These are phyloP conservation scores for Aspidiotus destructor DNA, from an alignment of 2,888 invertebrate genomes.

Conservation along the genomic window DNA sequence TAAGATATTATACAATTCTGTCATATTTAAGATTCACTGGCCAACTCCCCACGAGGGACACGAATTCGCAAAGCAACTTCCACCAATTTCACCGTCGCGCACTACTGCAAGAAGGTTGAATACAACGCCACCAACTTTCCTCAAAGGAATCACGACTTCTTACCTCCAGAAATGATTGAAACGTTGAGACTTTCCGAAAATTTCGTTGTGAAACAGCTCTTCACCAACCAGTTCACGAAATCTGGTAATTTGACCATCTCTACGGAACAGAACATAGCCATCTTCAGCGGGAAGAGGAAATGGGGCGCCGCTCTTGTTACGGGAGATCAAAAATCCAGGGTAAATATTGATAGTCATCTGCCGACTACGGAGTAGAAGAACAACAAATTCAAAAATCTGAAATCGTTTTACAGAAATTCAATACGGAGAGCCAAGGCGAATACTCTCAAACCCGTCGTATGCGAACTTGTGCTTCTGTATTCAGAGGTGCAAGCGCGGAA, in stretches of 20 bases:
- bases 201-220: constrained; percentile 62
- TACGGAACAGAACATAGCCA: constrained; percentile 41
- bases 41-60: constrained; percentile 37
- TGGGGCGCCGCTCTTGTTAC: constrained; percentile 47
- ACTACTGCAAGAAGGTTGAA: constrained; percentile 79
- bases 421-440: constrained; percentile 61
- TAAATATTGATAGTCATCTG: constrained; percentile 40
- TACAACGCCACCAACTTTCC: constrained; percentile 77
- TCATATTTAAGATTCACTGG: constrained; percentile 45
- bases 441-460: constrained; percentile 79
- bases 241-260: constrained; percentile 69
- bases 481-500: constrained; percentile 73
- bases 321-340: constrained; percentile 46
- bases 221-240: constrained; percentile 68
- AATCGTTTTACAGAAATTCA: constrained; percentile 50
- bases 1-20: neutral
- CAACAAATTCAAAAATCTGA: neutral
- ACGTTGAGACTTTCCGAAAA: constrained; percentile 67
- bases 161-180: constrained; percentile 82
- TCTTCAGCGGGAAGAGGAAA: constrained; percentile 40
- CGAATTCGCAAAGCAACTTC: constrained; percentile 43
- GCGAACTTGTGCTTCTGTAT: constrained; percentile 73
- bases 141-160: constrained; percentile 81
- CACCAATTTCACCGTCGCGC: constrained; percentile 72
- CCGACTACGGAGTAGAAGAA: too few species aligned